Base-by-base conservation (phyloP, 2,113 vertebrate species). In the Terrapene triunguis region DNA sequence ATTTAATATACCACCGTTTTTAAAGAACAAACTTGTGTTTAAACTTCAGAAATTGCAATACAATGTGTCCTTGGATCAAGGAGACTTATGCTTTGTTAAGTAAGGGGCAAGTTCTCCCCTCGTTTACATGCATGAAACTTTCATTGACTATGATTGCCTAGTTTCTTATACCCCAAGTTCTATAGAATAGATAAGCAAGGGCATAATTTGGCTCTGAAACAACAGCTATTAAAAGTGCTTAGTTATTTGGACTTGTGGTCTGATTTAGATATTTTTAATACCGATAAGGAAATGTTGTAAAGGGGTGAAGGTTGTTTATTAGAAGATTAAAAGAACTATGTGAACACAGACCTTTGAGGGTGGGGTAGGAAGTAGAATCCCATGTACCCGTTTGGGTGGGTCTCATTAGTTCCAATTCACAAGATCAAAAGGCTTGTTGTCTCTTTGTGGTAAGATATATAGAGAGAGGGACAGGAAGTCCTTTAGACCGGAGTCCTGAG, bases 121-220 rank as follows among this genome's bases (percentile, higher is more conserved):
- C 95, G 95, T 96, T 97, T 96, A 96, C 82, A 84, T 88, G 90
- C 86, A 79, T 51, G 90, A 90, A 87, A 89, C 82, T 96, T 96
- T 89, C 87, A 84, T 85, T 95, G 95, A 91, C 84, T 92, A 92
- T 78, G 82, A 94, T 93, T 87, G 95, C 84, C 94, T 95, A n/a
- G 57, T 89, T 84, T 65, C 91, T 89, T 95, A 24, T 38, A 4
- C 81, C 17, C n/a, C 90, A 1, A 82, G 81, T 69, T 22, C 42
- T 55, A 80, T 55, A 42, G 96, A 95, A 96, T 96, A 42, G 48
- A 24, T 62, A 93, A 96, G 87, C 35, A 72, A 14, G 51, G 76
- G 32, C 55, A 92, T 93, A 94, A 97, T 94, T 96, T 92, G 93
- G 92, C 82, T 93, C 17, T 1, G n/a, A 95, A 76, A 22, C 14